Evolutionary conservation across 1,140 invertebrate species (phyloP).

Genomic region (Drosophila athabasca): DNA sequence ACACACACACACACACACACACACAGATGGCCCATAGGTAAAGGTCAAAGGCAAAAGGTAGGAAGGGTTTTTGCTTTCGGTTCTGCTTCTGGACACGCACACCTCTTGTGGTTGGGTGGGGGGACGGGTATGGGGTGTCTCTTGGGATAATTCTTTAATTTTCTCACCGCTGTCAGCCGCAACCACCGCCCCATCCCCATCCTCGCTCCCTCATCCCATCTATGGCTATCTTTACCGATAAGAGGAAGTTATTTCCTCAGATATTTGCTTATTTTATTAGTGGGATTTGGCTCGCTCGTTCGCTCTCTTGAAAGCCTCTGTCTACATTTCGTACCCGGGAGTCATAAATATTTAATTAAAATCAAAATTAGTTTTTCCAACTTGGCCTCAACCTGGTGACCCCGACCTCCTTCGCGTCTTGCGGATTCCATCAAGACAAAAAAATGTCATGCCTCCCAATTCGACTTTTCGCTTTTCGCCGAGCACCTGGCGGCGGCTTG

Average conservation of each 20-base stretch:
- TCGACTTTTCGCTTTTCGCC: background rate
- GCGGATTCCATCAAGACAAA: conserved; percentile 22
- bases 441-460: conserved; percentile 18
- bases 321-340: background rate
- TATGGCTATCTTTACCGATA: conserved; percentile 67
- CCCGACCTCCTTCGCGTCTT: background rate
- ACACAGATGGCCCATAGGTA: conserved; percentile 26
- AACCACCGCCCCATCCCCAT: too few relatives aligned
- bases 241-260: conserved; percentile 79
- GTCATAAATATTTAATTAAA: conserved; percentile 79
- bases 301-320: background rate
- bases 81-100: conserved; percentile 53
- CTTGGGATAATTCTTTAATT: conserved; percentile 80
- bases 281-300: conserved; percentile 21
- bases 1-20: conserved; percentile 6
- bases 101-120: conserved; percentile 21
- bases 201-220: too few relatives aligned
- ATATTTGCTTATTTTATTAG: conserved; percentile 79
- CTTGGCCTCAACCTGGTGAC: conserved; percentile 2
- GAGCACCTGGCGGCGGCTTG: conserved; percentile 17
- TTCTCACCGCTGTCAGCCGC: conserved; percentile 60
- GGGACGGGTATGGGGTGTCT: conserved; percentile 18
- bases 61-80: conserved; percentile 39
- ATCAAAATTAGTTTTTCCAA: conserved; percentile 74
- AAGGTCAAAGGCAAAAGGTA: conserved; percentile 9